Evolutionary conservation across 35 echinoderm and acorn worm genomes (phyloP).

Genomic region (Diadema setosum): DNA sequence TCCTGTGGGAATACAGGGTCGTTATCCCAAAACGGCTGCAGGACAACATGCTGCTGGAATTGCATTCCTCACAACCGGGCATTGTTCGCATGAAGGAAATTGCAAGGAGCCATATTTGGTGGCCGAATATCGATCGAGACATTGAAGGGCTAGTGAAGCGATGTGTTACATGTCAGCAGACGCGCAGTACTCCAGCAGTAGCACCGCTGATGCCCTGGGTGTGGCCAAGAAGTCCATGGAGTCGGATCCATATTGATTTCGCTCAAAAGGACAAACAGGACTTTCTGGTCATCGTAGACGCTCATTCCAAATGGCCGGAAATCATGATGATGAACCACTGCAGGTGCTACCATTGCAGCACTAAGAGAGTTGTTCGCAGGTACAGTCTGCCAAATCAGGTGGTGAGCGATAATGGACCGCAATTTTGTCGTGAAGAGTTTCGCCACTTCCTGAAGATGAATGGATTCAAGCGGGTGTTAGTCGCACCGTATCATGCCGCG

Average conservation of each 20-base stretch:
- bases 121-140: constrained; percentile 39
- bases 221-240: constrained; percentile 30
- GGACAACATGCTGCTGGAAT: constrained; percentile 17
- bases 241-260: constrained; percentile 42
- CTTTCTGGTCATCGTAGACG: constrained; percentile 43
- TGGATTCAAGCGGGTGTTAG: constrained; percentile 23
- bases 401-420: constrained; percentile 28
- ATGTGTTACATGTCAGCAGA: constrained; percentile 24
- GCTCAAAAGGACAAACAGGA: constrained; percentile 17
- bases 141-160: constrained; percentile 4
- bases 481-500: constrained; percentile 15
- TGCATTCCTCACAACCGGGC: constrained; percentile 62
- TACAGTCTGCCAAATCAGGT: constrained; percentile 12
- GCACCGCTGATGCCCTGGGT: constrained; percentile 40
- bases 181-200: neutral
- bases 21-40: constrained; percentile 27
- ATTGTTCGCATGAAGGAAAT: constrained; percentile 33
- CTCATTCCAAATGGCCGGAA: constrained; percentile 6
- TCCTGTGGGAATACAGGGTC: constrained; percentile 57
- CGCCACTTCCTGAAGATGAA: constrained; percentile 25
- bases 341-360: constrained; percentile 4
- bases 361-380: neutral
- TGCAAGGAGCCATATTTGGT: constrained; percentile 45
- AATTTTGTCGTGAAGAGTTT: constrained; percentile 25
- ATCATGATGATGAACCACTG: neutral